phyloP scores from a whole-genome alignment of 2,797 vertebrate species.

The Micromesistius poutassou region DNA sequence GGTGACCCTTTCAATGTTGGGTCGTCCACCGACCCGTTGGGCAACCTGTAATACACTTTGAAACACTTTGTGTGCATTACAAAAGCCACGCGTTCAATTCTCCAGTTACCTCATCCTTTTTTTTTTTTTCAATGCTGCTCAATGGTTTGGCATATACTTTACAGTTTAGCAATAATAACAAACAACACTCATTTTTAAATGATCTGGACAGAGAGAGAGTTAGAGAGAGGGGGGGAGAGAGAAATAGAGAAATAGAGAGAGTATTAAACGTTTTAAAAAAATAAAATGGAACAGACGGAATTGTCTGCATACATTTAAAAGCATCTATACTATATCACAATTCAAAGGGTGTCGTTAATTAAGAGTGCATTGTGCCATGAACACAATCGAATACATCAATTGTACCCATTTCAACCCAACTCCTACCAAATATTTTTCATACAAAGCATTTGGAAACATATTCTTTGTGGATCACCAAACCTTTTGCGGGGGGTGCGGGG shows the following conservation, averaged over 20 bases:
- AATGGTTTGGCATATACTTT: constrained; percentile 5
- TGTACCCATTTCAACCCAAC: neutral
- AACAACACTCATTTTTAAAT: neutral
- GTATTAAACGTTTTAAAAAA: constrained; percentile 4
- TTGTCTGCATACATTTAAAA: constrained; percentile 18
- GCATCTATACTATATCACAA: constrained; percentile 13
- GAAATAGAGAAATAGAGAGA: neutral
- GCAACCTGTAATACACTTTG: constrained; percentile 62
- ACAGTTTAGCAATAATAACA: constrained; percentile 12
- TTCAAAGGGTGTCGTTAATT: neutral
- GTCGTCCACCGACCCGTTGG: constrained; percentile 36
- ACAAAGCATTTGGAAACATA: constrained; percentile 39
- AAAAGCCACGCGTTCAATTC: constrained; percentile 31
- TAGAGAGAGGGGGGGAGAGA: neutral
- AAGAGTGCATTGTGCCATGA: constrained; percentile 8
- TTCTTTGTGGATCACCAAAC: constrained; percentile 34
- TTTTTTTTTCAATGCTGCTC: constrained; percentile 3
- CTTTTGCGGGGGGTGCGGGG: constrained; percentile 22
- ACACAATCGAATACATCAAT: constrained; percentile 19
- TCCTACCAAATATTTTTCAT: constrained; percentile 12
- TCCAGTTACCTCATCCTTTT: neutral
- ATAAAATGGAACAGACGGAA: constrained; percentile 2
- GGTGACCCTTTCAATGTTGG: constrained; percentile 50
- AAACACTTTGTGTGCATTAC: constrained; percentile 55
- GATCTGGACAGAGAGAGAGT: neutral